Evolutionary conservation across 2,888 invertebrate species (phyloP).

Genomic region (Agonum fuliginosum): DNA sequence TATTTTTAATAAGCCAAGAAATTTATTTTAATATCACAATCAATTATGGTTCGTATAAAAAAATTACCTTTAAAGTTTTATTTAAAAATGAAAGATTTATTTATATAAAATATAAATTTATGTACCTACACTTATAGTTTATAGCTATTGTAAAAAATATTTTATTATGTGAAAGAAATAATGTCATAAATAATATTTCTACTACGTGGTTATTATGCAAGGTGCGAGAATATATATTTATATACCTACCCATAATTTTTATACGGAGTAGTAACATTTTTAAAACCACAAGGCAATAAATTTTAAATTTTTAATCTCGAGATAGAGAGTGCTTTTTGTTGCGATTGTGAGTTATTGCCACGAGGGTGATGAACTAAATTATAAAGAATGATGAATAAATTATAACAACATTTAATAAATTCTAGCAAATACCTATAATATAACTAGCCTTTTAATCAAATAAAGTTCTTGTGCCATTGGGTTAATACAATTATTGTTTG

Average conservation of each 20-base stretch:
- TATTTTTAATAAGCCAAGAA: no score
- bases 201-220: constrained; percentile 30
- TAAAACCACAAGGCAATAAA: constrained; percentile 30
- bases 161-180: neutral
- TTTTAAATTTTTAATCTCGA: constrained; percentile 25
- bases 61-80: neutral
- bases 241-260: constrained; percentile 20
- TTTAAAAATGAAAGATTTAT: constrained; percentile 3
- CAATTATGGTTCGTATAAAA: neutral
- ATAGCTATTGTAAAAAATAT: neutral
- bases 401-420: no score
- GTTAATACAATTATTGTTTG: no score
- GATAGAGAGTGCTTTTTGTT: neutral
- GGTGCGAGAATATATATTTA: constrained; percentile 25
- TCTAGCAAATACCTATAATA: no score
- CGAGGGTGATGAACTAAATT: neutral
- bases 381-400: no score
- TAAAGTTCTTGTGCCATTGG: no score
- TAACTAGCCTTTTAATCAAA: no score
- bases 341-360: constrained; percentile 6
- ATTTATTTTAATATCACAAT: no score
- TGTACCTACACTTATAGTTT: constrained; percentile 5
- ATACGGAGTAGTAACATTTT: constrained; percentile 5
- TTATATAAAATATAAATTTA: neutral
- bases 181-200: constrained; percentile 15